Evolutionary conservation across 2,113 vertebrate genomes (phyloP).

Genomic region (Blennius ocellaris): DNA sequence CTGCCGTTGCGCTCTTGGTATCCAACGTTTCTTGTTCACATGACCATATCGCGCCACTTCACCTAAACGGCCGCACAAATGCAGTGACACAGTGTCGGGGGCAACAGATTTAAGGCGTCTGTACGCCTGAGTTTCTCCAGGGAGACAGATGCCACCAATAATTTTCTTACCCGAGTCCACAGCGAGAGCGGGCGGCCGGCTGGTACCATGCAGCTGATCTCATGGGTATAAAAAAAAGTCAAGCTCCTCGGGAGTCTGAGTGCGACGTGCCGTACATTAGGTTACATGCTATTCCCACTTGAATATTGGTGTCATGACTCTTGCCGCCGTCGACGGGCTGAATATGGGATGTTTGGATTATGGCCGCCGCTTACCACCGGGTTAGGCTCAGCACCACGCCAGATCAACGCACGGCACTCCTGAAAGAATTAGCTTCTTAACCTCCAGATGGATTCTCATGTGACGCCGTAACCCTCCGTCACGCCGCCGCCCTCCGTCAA

Average conservation of each 20-base stretch:
- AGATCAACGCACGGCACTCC: conserved; percentile 27
- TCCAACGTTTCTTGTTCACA: conserved; percentile 16
- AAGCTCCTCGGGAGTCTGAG: conserved; percentile 37
- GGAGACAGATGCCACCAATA: conserved; percentile 58
- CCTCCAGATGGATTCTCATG: conserved; percentile 16
- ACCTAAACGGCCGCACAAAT: conserved; percentile 50
- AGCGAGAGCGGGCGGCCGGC: conserved; percentile 32
- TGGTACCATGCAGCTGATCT: conserved; percentile 25
- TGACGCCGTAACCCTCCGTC: conserved; percentile 19
- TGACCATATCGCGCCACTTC: conserved; percentile 42
- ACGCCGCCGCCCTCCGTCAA: conserved; percentile 14
- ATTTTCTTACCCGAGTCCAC: conserved; percentile 52
- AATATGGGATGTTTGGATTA: conserved; percentile 42
- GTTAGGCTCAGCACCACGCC: conserved; percentile 39
- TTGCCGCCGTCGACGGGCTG: conserved; percentile 9
- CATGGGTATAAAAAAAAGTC: conserved; percentile 30
- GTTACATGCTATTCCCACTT: conserved; percentile 29
- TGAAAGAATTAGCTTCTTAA: conserved; percentile 45
- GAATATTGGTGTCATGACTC: conserved; percentile 37
- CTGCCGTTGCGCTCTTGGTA: neutral
- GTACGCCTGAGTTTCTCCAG: conserved; percentile 38
- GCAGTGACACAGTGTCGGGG: conserved; percentile 32
- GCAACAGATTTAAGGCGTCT: conserved; percentile 35
- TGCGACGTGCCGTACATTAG: conserved; percentile 38
- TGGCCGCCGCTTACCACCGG: conserved; percentile 19